Evolutionary conservation across 2,888 invertebrate genomes (phyloP).

Genomic region (Himalopsyche tibetana): DNA sequence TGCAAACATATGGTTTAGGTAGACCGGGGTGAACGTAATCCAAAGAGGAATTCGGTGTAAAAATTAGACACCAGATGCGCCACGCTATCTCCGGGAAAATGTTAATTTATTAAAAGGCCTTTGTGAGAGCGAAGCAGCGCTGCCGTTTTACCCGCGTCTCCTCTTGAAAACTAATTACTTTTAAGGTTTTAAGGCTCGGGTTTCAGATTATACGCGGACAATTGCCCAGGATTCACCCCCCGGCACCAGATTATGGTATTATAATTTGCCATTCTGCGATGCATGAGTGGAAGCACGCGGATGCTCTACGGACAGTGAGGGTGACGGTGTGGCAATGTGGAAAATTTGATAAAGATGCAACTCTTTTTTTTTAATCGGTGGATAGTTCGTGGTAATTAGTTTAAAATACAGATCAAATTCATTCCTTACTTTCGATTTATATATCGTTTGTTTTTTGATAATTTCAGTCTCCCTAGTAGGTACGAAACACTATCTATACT

Average conservation of each 20-base stretch:
- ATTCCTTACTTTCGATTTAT: too few relatives aligned
- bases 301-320: neutral
- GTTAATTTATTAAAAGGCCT: conserved; percentile 63
- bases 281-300: conserved; percentile 17
- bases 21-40: neutral
- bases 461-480: too few relatives aligned
- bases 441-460: too few relatives aligned
- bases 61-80: conserved; percentile 21
- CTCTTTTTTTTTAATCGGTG: too few relatives aligned
- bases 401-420: too few relatives aligned
- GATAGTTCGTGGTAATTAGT: too few relatives aligned
- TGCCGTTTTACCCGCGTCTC: neutral
- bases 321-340: too few relatives aligned
- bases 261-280: conserved; percentile 50
- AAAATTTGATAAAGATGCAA: too few relatives aligned
- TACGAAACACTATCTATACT: too few relatives aligned
- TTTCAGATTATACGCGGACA: conserved; percentile 51
- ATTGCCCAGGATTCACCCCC: conserved; percentile 52
- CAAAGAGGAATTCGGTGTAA: conserved; percentile 24
- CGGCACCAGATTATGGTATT: conserved; percentile 54
- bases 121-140: conserved; percentile 38
- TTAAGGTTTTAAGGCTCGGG: conserved; percentile 57
- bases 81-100: conserved; percentile 51
- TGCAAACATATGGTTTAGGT: neutral
- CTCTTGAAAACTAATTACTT: conserved; percentile 61